Evolutionary conservation across 1,140 invertebrate genomes (phyloP).

Genomic region (Hylaeus anthracinus): DNA sequence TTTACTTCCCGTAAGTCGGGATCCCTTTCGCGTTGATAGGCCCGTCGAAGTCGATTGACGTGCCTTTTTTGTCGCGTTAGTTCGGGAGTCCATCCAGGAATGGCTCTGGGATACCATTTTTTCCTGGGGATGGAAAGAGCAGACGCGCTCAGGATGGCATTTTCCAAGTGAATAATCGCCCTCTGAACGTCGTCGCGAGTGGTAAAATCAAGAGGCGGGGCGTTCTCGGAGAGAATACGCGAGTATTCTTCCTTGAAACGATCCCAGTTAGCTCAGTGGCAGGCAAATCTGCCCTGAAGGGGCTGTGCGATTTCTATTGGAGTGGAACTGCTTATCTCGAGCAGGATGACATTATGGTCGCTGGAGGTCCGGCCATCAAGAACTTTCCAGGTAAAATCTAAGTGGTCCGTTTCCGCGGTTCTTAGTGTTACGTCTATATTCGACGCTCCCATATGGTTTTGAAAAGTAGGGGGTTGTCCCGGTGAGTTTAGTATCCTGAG

Average conservation of each 20-base stretch:
- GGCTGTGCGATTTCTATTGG: accelerated
- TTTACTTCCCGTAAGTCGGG: neutral
- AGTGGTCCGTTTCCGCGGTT: neutral
- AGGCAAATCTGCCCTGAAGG: neutral
- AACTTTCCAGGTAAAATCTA: conserved; percentile 1
- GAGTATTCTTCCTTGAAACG: conserved; percentile 11
- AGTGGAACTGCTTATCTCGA: neutral
- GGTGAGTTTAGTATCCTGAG: conserved; percentile 28
- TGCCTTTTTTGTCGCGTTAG: conserved; percentile 34
- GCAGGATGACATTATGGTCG: conserved; percentile 35
- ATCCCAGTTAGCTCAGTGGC: conserved; percentile 48
- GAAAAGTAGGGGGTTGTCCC: neutral
- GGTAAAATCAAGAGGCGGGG: too few relatives aligned
- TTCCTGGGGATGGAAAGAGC: neutral
- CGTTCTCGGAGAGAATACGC: neutral
- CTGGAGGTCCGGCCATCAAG: neutral
- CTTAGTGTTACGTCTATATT: conserved; percentile 45
- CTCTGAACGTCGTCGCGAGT: neutral
- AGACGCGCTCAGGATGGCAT: neutral
- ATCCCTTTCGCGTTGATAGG: conserved; percentile 10
- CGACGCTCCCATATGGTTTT: neutral
- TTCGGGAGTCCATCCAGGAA: conserved; percentile 46
- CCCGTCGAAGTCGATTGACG: conserved; percentile 5
- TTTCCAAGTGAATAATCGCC: neutral
- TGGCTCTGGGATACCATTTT: neutral